Conservation (phyloP, 2,797 vertebrate species). For the Premnoplex brunnescens region DNA sequence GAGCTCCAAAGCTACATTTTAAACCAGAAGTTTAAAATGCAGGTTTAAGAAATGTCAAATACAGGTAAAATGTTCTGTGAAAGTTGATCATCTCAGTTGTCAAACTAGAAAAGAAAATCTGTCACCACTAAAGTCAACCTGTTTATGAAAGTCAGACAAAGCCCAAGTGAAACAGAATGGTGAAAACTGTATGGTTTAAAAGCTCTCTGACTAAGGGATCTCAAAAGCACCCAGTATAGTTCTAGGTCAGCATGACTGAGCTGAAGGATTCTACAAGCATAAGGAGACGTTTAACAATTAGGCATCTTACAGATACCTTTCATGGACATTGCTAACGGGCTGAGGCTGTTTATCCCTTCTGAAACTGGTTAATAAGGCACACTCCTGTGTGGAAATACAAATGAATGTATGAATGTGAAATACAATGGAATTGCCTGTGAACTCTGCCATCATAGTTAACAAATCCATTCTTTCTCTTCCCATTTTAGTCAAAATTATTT, state of each 20-base stretch:
- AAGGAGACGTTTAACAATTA: not conserved
- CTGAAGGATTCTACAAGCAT: not conserved
- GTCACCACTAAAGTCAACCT: not conserved
- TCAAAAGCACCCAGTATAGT: rapidly evolving
- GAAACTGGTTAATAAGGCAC: not conserved
- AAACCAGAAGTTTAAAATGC: not conserved
- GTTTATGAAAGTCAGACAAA: not conserved
- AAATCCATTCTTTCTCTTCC: not conserved
- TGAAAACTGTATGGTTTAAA: not conserved
- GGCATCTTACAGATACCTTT: not conserved
- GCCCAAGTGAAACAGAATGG: not conserved
- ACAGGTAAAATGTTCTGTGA: not conserved
- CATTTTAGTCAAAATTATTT: not conserved
- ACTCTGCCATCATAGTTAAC: not conserved
- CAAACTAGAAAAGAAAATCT: not conserved
- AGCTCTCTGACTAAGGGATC: not conserved
- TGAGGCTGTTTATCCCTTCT: not conserved
- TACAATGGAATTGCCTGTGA: not conserved
- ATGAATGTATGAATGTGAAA: not conserved
- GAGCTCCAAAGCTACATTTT: not conserved
- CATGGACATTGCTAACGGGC: not conserved
- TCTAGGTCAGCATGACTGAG: not conserved
- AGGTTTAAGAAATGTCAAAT: not conserved
- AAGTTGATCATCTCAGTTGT: not conserved
- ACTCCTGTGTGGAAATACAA: not conserved